Conservation (phyloP, 1,140 invertebrate genomes). For the Lasaia peninsularis region DNA sequence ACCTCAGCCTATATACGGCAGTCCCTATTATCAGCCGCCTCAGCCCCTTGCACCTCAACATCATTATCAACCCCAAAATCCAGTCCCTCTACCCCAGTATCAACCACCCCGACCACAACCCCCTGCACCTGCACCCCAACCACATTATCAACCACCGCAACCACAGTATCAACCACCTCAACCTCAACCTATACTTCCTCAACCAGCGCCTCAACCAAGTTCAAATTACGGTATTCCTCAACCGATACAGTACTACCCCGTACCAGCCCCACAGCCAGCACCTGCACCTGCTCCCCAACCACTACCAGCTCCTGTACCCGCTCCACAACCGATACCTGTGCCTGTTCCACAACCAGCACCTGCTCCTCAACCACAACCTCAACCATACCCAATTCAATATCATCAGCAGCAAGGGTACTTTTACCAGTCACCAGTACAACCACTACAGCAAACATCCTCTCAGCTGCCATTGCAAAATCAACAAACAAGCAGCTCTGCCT, state of each 20-base stretch:
- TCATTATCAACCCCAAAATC: too few species aligned
- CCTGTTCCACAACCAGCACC: constrained; percentile 16
- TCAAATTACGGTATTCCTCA: too few species aligned
- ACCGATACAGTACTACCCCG: too few species aligned
- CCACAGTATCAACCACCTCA: not conserved
- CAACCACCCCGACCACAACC: not conserved
- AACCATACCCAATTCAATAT: constrained; percentile 22
- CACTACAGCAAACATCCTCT: constrained; percentile 22
- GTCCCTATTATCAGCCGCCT: not conserved
- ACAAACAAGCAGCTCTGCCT: constrained; percentile 21
- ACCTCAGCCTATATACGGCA: constrained; percentile 13
- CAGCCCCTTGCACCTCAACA: too few species aligned
- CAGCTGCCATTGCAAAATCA: constrained; percentile 36
- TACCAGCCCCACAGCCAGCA: constrained; percentile 13
- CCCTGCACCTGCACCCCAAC: not conserved
- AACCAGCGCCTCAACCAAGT: not conserved
- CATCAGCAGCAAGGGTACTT: constrained; percentile 36
- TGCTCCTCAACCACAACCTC: constrained; percentile 26
- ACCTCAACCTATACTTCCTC: not conserved
- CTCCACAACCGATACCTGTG: constrained; percentile 18
- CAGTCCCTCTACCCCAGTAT: too few species aligned
- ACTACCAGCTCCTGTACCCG: constrained; percentile 14
- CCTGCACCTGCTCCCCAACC: constrained; percentile 14
- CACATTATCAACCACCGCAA: not conserved
- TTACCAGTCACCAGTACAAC: constrained; percentile 34